Conservation (phyloP, 2,888 invertebrate genomes). For the Philhelius pedissequus region DNA sequence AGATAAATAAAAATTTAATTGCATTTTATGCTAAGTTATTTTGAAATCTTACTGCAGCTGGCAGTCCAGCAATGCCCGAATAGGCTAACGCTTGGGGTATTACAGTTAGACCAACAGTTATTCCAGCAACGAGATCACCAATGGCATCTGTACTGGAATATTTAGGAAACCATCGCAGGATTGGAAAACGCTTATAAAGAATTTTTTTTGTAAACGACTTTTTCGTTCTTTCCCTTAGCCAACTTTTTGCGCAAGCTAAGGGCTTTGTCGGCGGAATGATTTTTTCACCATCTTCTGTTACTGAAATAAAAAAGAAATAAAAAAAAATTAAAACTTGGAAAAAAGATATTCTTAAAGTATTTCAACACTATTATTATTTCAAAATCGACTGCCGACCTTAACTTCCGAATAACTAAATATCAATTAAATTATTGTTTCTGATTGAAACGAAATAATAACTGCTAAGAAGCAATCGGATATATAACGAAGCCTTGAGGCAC, state of each 20-base stretch:
- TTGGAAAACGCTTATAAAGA: constrained; percentile 86
- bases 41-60: constrained; percentile 81
- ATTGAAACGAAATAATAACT: too few species aligned
- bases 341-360: background rate
- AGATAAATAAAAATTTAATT: constrained; percentile 54
- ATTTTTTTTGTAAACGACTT: constrained; percentile 84
- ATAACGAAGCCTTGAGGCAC: too few species aligned
- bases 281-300: constrained; percentile 80
- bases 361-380: too few species aligned
- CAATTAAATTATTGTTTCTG: too few species aligned
- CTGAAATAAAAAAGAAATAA: constrained; percentile 75
- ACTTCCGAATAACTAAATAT: too few species aligned
- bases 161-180: constrained; percentile 87
- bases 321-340: background rate
- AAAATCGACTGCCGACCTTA: too few species aligned
- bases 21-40: too few species aligned
- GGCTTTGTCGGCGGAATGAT: constrained; percentile 72
- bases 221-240: constrained; percentile 79
- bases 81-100: constrained; percentile 94
- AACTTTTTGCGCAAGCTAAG: constrained; percentile 75
- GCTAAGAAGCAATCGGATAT: too few species aligned
- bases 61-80: constrained; percentile 88
- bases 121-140: constrained; percentile 93
- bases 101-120: constrained; percentile 95
- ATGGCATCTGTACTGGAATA: constrained; percentile 86